Percentiles rank a stretch among this genome's conserved stretches.
These are phyloP conservation scores for Halesus radiatus DNA, from an alignment of 1,140 invertebrate genomes.

Conservation along the genomic window DNA sequence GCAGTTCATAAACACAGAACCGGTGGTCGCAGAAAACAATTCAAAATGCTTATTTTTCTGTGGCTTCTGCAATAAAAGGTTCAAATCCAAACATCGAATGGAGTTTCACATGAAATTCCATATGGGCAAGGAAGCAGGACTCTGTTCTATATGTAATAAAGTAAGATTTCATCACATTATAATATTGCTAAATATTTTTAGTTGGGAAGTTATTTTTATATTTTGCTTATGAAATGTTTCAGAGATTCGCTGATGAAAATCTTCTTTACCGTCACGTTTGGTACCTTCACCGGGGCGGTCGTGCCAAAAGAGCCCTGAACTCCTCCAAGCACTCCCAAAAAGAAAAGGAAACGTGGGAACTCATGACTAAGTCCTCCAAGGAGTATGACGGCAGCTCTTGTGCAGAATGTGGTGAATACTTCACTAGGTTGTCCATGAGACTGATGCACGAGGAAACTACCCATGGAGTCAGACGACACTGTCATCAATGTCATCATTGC, in stretches of 20 bases:
- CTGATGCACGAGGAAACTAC: constrained; percentile 31
- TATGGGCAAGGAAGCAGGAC: constrained; percentile 29
- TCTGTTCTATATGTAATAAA: constrained; percentile 38
- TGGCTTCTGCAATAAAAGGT: constrained; percentile 35
- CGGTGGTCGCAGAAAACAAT: background rate
- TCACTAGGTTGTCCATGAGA: background rate
- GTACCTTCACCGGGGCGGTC: constrained; percentile 29
- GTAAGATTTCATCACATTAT: background rate
- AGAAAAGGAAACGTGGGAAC: background rate
- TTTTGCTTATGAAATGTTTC: background rate
- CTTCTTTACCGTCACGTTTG: constrained; percentile 37
- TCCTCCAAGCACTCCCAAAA: background rate
- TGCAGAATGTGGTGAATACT: constrained; percentile 3
- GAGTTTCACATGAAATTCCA: constrained; percentile 46
- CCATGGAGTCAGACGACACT: constrained; percentile 30
- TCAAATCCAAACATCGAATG: constrained; percentile 41
- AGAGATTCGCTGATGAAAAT: constrained; percentile 40
- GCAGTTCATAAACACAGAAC: background rate
- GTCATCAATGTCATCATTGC: constrained; percentile 36
- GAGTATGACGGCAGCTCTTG: background rate
- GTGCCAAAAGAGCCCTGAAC: constrained; percentile 9
- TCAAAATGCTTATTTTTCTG: constrained; percentile 23
- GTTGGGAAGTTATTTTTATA: background rate
- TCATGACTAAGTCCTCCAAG: background rate
- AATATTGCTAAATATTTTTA: background rate